Conservation (phyloP, 2,797 vertebrate species). For the Pseudocheirus occidentalis region DNA sequence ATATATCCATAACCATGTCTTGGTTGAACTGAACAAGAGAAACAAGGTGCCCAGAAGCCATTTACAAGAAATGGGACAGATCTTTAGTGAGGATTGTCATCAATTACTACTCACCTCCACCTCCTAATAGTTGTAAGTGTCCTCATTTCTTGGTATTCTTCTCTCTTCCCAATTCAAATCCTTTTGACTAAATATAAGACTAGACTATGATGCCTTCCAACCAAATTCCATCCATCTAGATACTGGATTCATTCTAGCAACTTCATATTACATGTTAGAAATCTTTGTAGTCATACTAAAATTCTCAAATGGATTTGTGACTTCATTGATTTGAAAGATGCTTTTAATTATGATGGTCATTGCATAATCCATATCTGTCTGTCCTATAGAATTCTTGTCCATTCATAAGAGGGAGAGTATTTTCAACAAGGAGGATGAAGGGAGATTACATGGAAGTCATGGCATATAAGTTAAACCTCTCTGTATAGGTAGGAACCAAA, state of each 20-base stretch:
- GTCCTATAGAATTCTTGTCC: background rate
- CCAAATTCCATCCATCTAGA: background rate
- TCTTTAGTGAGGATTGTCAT: background rate
- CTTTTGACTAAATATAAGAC: background rate
- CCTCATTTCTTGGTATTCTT: background rate
- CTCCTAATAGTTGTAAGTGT: background rate
- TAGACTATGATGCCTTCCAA: background rate
- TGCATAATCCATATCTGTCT: background rate
- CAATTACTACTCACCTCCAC: background rate
- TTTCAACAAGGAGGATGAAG: background rate
- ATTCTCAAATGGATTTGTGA: background rate
- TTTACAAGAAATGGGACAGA: background rate
- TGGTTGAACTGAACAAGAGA: background rate
- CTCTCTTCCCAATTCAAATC: background rate
- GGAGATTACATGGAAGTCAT: background rate
- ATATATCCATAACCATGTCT: background rate
- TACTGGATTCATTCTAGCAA: background rate
- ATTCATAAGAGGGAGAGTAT: background rate
- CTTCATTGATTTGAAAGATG: background rate
- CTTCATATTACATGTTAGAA: background rate
- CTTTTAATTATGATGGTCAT: background rate
- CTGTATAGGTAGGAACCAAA: background rate
- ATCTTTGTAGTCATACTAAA: background rate
- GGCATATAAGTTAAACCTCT: background rate
- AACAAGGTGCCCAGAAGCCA: background rate